These are phyloP conservation scores for Drosophila tsacasi DNA, from an alignment of 1,140 invertebrate species.

Conservation along the genomic window DNA sequence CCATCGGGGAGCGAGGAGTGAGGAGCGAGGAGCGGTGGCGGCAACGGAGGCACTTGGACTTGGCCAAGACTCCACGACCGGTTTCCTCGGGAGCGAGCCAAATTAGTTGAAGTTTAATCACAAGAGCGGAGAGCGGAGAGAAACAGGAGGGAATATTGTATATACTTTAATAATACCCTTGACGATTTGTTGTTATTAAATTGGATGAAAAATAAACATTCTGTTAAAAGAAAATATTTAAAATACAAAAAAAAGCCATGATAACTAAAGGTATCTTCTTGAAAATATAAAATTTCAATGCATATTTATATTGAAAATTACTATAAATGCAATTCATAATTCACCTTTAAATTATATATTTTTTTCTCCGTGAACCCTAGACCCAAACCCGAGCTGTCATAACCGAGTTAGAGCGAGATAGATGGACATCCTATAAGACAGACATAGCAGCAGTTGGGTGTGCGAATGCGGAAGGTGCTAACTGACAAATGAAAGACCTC, in stretches of 20 bases:
- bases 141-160: not conserved
- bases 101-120: slow-evolving; percentile 80
- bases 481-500: slow-evolving; percentile 41
- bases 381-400: slow-evolving; percentile 62
- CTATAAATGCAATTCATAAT: not conserved
- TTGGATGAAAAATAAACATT: too few species aligned
- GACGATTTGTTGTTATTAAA: not conserved
- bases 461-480: slow-evolving; percentile 43
- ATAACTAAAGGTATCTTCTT: not conserved
- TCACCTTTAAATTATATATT: not conserved
- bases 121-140: slow-evolving; percentile 28
- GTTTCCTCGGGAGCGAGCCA: slow-evolving; percentile 71
- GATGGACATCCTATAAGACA: not conserved
- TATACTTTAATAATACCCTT: not conserved
- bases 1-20: slow-evolving; percentile 26
- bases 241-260: not conserved
- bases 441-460: slow-evolving; percentile 4
- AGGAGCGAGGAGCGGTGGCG: not conserved
- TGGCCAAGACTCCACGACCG: slow-evolving; percentile 53
- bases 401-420: slow-evolving; percentile 31
- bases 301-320: too few species aligned
- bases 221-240: not conserved
- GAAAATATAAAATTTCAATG: not conserved
- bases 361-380: slow-evolving; percentile 16
- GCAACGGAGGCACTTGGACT: slow-evolving; percentile 41